These are phyloP conservation scores for Lepus oiostolus DNA, from an alignment of 2,797 vertebrate species.

Conservation along the genomic window DNA sequence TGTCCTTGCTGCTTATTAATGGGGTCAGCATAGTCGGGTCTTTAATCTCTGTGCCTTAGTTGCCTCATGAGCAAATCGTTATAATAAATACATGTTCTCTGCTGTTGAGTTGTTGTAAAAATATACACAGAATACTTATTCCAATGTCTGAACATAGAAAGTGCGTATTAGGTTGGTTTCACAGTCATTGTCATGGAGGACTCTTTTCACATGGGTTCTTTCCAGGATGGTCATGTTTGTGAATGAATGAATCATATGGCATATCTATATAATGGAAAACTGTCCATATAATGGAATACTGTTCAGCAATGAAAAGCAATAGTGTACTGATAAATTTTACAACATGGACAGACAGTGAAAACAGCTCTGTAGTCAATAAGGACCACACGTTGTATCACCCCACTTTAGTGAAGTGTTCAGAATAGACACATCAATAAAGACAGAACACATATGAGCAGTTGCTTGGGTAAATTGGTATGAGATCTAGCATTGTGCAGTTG, in stretches of 20 bases:
- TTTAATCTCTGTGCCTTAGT: not conserved
- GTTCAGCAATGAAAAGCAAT: not conserved
- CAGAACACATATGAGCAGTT: not conserved
- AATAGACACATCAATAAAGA: not conserved
- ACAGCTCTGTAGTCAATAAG: not conserved
- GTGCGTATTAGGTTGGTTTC: not conserved
- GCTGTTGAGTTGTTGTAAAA: not conserved
- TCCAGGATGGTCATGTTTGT: not conserved
- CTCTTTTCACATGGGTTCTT: not conserved
- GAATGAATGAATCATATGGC: not conserved
- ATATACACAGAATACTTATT: not conserved
- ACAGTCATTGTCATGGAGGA: not conserved
- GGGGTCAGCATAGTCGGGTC: not conserved
- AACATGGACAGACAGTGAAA: not conserved
- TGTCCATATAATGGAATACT: not conserved
- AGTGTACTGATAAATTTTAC: not conserved
- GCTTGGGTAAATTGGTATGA: not conserved
- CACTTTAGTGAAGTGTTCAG: not conserved
- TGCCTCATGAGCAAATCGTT: not conserved
- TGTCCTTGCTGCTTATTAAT: not conserved
- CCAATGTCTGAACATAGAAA: not conserved
- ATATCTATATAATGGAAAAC: not conserved
- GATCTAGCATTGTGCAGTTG: too few relatives aligned
- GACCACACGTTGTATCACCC: not conserved
- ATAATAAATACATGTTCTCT: not conserved